Percentiles rank a stretch among this genome's conserved stretches.
Evolutionary conservation across 2,797 vertebrate species (phyloP).

Genomic region (Takifugu rubripes): DNA sequence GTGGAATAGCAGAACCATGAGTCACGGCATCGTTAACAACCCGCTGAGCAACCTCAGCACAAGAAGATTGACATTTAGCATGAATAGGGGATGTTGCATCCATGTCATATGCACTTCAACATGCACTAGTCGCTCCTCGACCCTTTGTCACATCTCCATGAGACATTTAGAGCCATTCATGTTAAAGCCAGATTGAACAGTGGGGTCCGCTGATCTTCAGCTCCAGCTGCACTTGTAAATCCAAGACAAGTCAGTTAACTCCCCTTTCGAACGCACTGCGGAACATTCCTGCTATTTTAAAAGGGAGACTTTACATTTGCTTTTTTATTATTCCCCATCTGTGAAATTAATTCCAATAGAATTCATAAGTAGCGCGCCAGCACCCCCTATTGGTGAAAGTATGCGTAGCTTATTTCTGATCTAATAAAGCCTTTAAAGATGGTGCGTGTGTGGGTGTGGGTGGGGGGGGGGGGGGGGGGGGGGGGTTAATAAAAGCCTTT

Average conservation of each 20-base stretch:
- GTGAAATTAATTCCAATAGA: too few species aligned
- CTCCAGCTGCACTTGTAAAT: too few species aligned
- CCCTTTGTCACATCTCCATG: neutral
- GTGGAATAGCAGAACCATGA: slow-evolving; percentile 1
- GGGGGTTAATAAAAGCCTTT: too few species aligned
- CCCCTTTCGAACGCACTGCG: neutral
- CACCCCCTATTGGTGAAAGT: slow-evolving; percentile 26
- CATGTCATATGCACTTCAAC: slow-evolving; percentile 1
- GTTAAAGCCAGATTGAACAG: slow-evolving; percentile 17
- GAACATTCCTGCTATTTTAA: neutral
- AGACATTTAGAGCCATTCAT: slow-evolving; percentile 10
- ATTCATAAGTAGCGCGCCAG: slow-evolving; percentile 7
- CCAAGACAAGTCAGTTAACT: neutral
- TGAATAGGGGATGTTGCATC: slow-evolving; percentile 17
- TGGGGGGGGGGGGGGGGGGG: too few species aligned
- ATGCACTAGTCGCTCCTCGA: neutral
- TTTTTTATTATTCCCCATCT: too few species aligned
- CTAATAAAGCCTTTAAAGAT: neutral
- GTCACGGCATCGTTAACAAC: slow-evolving; percentile 18
- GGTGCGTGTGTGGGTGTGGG: too few species aligned
- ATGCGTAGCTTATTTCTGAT: neutral
- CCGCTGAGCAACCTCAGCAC: slow-evolving; percentile 11
- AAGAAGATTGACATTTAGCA: slow-evolving; percentile 25
- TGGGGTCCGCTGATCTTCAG: too few species aligned
- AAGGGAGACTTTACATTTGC: too few species aligned